A percentile compares a stretch with the other conserved stretches of the same genome.
Evolutionary conservation across 1,140 invertebrate species (phyloP).

Genomic region (Euwallacea fornicatus): DNA sequence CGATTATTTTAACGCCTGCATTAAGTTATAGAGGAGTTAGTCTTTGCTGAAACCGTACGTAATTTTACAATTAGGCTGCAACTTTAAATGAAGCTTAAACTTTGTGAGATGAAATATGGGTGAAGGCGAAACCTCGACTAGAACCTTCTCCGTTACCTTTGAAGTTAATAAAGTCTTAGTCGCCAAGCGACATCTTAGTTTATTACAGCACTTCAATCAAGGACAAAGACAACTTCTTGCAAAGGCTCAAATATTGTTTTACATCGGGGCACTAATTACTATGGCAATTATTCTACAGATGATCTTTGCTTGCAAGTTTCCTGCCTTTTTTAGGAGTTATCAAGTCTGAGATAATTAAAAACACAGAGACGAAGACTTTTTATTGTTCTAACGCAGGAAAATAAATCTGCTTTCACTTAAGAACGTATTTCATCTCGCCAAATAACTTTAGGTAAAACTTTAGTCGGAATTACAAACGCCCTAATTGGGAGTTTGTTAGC

Average conservation of each 20-base stretch:
- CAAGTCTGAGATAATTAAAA: no score
- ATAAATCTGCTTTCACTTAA: conserved; percentile 5
- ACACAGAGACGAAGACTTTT: no score
- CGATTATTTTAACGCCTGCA: conserved; percentile 24
- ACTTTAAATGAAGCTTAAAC: conserved; percentile 25
- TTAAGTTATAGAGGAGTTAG: conserved; percentile 16
- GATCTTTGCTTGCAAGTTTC: no score
- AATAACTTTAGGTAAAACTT: conserved; percentile 5
- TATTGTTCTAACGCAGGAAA: not conserved
- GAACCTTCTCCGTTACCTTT: conserved; percentile 16
- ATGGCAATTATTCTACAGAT: no score
- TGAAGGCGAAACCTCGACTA: conserved; percentile 16
- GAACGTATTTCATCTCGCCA: not conserved
- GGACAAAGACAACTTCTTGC: not conserved
- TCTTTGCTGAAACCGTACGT: conserved; percentile 19
- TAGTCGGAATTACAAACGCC: conserved; percentile 6
- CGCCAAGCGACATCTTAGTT: conserved; percentile 5
- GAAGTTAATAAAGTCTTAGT: conserved; percentile 21
- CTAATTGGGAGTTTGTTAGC: conserved; percentile 4
- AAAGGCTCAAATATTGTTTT: no score
- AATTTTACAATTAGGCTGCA: conserved; percentile 24
- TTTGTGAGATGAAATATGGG: conserved; percentile 28
- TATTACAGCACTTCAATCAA: not conserved
- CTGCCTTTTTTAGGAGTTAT: no score
- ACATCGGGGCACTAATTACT: no score